Conservation (phyloP, 2,888 invertebrate species). For the Steinernema hermaphroditum region DNA sequence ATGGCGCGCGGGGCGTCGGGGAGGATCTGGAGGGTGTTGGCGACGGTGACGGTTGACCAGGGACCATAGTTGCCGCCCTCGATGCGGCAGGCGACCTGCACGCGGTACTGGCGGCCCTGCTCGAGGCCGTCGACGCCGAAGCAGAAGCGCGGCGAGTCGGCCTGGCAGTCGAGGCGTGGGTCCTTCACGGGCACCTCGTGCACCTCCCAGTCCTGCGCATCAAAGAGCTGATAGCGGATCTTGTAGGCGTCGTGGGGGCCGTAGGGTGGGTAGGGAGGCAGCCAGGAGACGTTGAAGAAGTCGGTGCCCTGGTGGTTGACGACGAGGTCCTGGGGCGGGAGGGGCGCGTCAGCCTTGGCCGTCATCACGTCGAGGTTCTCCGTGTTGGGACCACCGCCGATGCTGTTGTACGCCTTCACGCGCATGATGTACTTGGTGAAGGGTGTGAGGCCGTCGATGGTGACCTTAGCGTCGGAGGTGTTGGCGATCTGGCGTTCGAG, state of each 20-base stretch:
- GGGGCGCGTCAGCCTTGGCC: slow-evolving; percentile 63
- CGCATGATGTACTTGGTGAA: slow-evolving; percentile 66
- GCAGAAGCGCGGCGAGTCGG: slow-evolving; percentile 62
- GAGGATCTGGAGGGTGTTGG: slow-evolving; percentile 65
- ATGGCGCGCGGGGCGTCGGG: slow-evolving; percentile 65
- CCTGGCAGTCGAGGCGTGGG: slow-evolving; percentile 59
- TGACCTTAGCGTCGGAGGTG: slow-evolving; percentile 60
- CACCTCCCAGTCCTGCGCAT: slow-evolving; percentile 57
- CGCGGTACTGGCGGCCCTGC: slow-evolving; percentile 63
- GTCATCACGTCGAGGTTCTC: slow-evolving; percentile 66
- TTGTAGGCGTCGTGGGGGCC: slow-evolving; percentile 66
- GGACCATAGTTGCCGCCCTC: slow-evolving; percentile 65
- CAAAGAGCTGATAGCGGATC: slow-evolving; percentile 61
- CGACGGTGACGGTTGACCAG: slow-evolving; percentile 60
- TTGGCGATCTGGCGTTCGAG: slow-evolving; percentile 66
- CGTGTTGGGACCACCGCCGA: slow-evolving; percentile 66
- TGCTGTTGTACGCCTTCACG: slow-evolving; percentile 65
- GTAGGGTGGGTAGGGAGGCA: slow-evolving; percentile 67
- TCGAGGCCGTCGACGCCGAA: slow-evolving; percentile 65
- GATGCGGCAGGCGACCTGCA: slow-evolving; percentile 62
- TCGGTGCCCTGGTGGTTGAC: slow-evolving; percentile 64
- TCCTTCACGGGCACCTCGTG: slow-evolving; percentile 57
- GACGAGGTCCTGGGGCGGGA: slow-evolving; percentile 65
- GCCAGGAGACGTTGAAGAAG: slow-evolving; percentile 66
- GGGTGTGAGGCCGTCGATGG: slow-evolving; percentile 66